Conservation (phyloP, 2,888 invertebrate species). For the Suillia variegata region DNA sequence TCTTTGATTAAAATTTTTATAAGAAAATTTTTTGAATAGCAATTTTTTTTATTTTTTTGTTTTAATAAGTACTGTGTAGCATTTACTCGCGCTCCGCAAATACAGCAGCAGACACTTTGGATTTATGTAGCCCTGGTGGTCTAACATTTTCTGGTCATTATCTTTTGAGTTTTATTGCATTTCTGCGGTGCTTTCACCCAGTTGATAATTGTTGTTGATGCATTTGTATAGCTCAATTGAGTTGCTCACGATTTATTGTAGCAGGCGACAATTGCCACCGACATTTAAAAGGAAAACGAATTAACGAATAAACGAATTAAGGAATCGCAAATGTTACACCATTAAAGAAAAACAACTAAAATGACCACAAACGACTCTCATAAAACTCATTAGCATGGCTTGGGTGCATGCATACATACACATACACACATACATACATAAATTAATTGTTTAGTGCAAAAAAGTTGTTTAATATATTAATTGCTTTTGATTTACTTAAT, state of each 20-base stretch:
- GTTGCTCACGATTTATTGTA: constrained; percentile 13
- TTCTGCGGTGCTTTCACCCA: constrained; percentile 7
- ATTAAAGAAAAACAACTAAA: too few species aligned
- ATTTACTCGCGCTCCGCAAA: not conserved
- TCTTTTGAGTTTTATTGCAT: not conserved
- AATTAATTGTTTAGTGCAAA: too few species aligned
- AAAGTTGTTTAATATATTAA: too few species aligned
- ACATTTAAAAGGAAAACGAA: constrained; percentile 11
- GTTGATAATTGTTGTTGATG: constrained; percentile 1
- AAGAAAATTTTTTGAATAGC: too few species aligned
- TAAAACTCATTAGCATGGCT: too few species aligned
- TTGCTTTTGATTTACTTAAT: too few species aligned
- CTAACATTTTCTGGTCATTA: not conserved
- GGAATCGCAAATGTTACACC: too few species aligned
- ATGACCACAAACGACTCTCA: too few species aligned
- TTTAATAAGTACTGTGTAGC: too few species aligned
- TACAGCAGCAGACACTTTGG: not conserved
- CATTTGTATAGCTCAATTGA: not conserved
- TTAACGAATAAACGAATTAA: too few species aligned
- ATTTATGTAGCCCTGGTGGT: constrained; percentile 18
- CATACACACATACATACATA: not conserved
- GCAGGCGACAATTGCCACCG: constrained; percentile 14
- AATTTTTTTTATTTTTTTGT: too few species aligned
- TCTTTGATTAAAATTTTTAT: too few species aligned
- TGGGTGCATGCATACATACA: not conserved